Evolutionary conservation across 1,140 invertebrate species (phyloP), one percentile per base, ranked within the genome.

Genomic region (Anagrus nilaparvatae): DNA sequence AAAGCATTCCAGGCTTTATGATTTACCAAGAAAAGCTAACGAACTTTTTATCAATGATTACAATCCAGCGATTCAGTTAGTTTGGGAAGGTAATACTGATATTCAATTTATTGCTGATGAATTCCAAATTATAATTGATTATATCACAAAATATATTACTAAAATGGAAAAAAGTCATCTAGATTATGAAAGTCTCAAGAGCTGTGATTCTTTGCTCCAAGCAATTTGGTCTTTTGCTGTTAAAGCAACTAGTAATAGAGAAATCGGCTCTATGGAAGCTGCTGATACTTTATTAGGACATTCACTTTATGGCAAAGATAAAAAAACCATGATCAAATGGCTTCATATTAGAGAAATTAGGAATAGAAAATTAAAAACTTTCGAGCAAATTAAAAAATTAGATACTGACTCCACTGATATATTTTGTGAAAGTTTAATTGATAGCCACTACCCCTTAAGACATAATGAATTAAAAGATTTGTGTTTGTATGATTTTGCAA

Each of bases 51-150:
- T 56, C 17, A 61, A 63, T 49, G 60, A 62, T 50, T 62, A 60
- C 43, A 61, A 61, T 51, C 55, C 58, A 27, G 44, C 49, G 12
- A 42, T 61, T 19, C 29, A 60, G 4, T 18, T 49, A 3, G 53
- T 45, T 21, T 59, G 55, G 55, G 49, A 59, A 46, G 60, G 56
- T 7, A 61, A 61, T 44, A 60, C 52, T 43, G 59, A 63, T 39
- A 55, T 61, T 17, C 58, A 60, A 50, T 60, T 49, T 52, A 44
- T 63, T 33, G 55, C 56, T 2, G 56, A 60, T 48, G 54, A 57
- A 50, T 54, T 53, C 18, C 41, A 49, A 13, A 17, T 61, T n/a
- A 43, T 64, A 13, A 55, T n/a, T n/a, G n/a, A n/a, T 36, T 61
- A 63, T 46, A 35, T 49, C 13, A 60, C 51, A 3, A 53, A 52